Base-by-base conservation (phyloP, 1,140 invertebrate species). In the Maniola jurtina region DNA sequence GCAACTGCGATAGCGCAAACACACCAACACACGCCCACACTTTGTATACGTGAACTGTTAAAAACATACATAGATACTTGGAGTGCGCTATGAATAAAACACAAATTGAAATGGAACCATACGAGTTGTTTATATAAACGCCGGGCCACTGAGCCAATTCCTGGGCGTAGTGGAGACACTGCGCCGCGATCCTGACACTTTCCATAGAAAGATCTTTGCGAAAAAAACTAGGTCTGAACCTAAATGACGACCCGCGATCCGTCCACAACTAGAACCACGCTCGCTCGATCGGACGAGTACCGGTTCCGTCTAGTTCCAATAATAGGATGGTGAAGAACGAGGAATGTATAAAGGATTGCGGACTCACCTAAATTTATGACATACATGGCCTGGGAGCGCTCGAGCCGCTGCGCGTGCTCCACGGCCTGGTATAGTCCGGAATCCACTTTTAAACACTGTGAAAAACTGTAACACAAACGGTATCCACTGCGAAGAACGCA, bases 331-430 rank as follows among this genome's bases (percentile, higher is more conserved):
- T 56, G 68, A 71, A 58, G 69, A 72, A 68, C 58, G 71, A 72
- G 73, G 82, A 89, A 84, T 83, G 82, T 81, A 65, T 73, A n/a
- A 83, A 83, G 73, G 78, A 81, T 79, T 76, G 80, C 84, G 83
- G 80, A 84, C 88, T 90, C 84, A 90, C 88, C 88, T 86, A 90
- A 84, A 88, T 90, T 90, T 66, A 90, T 86, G 84, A 90, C 88
- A 85, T 90, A 90, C 88, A 90, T 90, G 80, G 86, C 86, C 86
- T 83, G 88, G 82, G 86, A 88, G 83, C 88, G 86, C 81, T 88
- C 86, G 82, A 87, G 83, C 82, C 83, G 82, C 79, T 81, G 79
- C 71, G 85, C 81, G 81, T 83, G 87, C 87, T 88, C 87, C 84
- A 89, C 87, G 79, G 85, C 80, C 83, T 77, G 80, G 76, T 90